Conservation (phyloP, 23 tunicate genomes). For the Corella eumyota region DNA sequence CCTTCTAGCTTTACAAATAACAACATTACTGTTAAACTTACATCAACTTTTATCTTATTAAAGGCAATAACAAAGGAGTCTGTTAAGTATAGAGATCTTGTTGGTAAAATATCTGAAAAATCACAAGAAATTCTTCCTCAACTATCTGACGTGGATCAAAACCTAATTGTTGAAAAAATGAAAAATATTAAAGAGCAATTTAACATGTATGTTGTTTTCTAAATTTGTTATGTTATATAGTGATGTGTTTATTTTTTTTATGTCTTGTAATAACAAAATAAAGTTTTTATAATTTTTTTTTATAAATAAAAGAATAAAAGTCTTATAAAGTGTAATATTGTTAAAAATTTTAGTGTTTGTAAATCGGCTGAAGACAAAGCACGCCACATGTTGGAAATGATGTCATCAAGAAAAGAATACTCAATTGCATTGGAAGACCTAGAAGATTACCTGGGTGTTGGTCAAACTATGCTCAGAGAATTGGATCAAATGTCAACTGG, state of each 20-base stretch:
- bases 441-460: conserved; percentile 61
- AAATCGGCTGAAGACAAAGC: conserved; percentile 71
- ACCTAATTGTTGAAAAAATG: conserved; percentile 48
- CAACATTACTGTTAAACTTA: too few species aligned
- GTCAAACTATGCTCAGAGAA: conserved; percentile 61
- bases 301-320: too few species aligned
- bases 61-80: conserved; percentile 75
- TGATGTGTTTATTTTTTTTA: too few species aligned
- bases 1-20: too few species aligned
- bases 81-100: conserved; percentile 57
- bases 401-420: conserved; percentile 58
- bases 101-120: conserved; percentile 45
- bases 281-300: too few species aligned
- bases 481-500: conserved; percentile 71
- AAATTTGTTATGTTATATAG: too few species aligned
- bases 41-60: too few species aligned
- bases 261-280: too few species aligned
- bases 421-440: conserved; percentile 33
- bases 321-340: neutral
- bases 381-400: conserved; percentile 40
- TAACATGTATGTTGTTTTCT: conserved; percentile 32
- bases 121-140: conserved; percentile 48
- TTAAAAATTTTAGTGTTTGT: conserved; percentile 44
- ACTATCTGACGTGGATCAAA: conserved; percentile 63
- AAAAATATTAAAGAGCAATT: conserved; percentile 64